Evolutionary conservation across 2,888 invertebrate genomes (phyloP).

Genomic region (Chirona hameri): DNA sequence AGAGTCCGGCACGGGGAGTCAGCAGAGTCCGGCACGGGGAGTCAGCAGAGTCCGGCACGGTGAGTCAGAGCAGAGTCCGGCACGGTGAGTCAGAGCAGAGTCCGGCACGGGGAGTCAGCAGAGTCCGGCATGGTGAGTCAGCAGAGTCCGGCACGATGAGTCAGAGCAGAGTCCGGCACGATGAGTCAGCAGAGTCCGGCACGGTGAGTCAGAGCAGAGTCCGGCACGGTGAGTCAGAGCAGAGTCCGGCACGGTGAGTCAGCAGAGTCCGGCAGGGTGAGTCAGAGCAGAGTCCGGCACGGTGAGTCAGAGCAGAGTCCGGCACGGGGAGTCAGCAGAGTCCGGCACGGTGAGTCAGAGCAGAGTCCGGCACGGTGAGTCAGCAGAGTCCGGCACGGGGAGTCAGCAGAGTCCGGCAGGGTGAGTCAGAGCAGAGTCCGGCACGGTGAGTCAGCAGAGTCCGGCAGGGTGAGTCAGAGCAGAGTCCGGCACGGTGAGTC

Average conservation of each 20-base stretch:
- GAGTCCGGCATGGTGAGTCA: no score
- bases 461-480: slow-evolving; percentile 51
- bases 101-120: background rate
- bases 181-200: background rate
- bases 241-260: background rate
- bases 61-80: background rate
- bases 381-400: slow-evolving; percentile 73
- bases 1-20: background rate
- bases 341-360: background rate
- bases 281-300: slow-evolving; percentile 88
- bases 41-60: slow-evolving; percentile 73
- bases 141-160: background rate
- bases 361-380: background rate
- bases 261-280: no score
- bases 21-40: background rate
- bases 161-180: slow-evolving; percentile 77
- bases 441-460: background rate
- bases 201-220: background rate
- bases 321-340: background rate
- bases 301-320: background rate
- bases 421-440: background rate
- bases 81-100: background rate
- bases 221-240: background rate
- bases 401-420: background rate
- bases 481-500: slow-evolving; percentile 65